Percentiles rank a stretch among this genome's conserved stretches.
Evolutionary conservation across 2,888 invertebrate genomes (phyloP).

Genomic region (Hyposoter dolosus): DNA sequence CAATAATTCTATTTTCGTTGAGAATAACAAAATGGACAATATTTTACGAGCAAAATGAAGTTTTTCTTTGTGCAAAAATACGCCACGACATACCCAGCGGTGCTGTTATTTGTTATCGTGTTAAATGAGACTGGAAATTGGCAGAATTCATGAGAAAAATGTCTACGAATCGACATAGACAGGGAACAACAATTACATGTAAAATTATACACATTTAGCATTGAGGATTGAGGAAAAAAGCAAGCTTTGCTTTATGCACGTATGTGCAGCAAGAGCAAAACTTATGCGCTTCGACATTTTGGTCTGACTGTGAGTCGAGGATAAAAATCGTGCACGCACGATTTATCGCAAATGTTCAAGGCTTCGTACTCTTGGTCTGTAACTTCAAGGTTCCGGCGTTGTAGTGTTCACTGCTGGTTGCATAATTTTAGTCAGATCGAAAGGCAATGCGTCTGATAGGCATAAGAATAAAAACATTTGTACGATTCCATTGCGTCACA

Average conservation of each 20-base stretch:
- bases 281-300: not conserved
- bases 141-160: not conserved
- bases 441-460: conserved; percentile 1
- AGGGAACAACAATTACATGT: not conserved
- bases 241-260: not conserved
- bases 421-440: conserved; percentile 37
- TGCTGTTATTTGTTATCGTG: not conserved
- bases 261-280: conserved; percentile 33
- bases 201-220: not conserved
- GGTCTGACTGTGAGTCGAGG: not conserved
- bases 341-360: conserved; percentile 60
- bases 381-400: conserved; percentile 48
- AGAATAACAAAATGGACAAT: not conserved
- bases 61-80: not conserved
- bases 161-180: not conserved
- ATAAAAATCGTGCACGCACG: conserved; percentile 36
- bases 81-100: not conserved
- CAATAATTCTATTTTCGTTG: not conserved
- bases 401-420: conserved; percentile 14
- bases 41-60: not conserved
- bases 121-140: not conserved
- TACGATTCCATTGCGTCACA: not conserved
- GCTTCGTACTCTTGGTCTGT: conserved; percentile 34
- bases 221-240: not conserved
- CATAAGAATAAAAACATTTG: not conserved